phyloP scores from a whole-genome alignment of 2,113 vertebrate genomes.

The Nanorana parkeri region DNA sequence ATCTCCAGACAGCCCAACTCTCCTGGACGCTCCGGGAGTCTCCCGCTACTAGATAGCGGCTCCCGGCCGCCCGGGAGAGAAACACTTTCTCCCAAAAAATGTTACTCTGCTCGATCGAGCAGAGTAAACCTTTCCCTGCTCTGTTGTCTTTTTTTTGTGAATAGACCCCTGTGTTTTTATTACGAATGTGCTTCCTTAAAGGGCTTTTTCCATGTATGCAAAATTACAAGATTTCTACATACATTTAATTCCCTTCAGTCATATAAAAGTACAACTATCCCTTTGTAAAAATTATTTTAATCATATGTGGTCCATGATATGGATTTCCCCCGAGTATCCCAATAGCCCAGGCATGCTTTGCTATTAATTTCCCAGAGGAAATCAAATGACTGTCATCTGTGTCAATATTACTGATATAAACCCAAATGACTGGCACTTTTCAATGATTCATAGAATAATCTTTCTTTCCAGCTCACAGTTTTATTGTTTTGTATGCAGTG shows the following conservation, averaged over 20 bases:
- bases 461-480: background rate
- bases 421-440: slow-evolving; percentile 5
- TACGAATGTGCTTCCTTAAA: too few species aligned
- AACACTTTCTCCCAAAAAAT: too few species aligned
- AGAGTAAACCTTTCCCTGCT: too few species aligned
- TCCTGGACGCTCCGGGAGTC: too few species aligned
- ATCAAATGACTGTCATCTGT: slow-evolving; percentile 29
- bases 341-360: background rate
- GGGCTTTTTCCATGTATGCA: too few species aligned
- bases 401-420: slow-evolving; percentile 13
- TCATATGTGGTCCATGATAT: background rate
- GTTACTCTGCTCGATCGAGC: too few species aligned
- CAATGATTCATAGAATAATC: background rate
- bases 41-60: too few species aligned
- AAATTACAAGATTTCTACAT: too few species aligned
- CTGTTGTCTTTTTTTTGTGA: background rate
- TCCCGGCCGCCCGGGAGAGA: too few species aligned
- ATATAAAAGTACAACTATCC: background rate
- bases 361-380: slow-evolving; percentile 33
- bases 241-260: too few species aligned
- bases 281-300: background rate
- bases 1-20: too few species aligned
- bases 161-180: background rate
- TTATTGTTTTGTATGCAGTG: too few species aligned
- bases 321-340: background rate